Conservation (phyloP, 2,797 vertebrate genomes). For the Delichon dasypus region DNA sequence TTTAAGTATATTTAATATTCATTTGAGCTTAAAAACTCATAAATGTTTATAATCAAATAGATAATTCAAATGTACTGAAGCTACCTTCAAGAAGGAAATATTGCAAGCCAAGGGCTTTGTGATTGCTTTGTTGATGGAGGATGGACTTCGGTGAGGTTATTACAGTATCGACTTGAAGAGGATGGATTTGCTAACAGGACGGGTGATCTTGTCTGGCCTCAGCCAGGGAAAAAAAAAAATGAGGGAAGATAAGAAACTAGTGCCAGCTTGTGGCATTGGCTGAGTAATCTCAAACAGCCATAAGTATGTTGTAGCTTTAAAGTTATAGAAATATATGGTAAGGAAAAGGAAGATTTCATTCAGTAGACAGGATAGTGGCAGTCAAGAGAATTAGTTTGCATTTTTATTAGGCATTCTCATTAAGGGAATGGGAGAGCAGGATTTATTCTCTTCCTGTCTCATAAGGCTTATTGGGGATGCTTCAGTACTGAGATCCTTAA, state of each 20-base stretch:
- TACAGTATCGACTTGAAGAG: neutral
- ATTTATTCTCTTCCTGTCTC: slow-evolving; percentile 38
- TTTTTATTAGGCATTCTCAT: slow-evolving; percentile 61
- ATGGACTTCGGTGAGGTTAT: neutral
- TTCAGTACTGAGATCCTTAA: slow-evolving; percentile 45
- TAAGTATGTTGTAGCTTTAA: slow-evolving; percentile 25
- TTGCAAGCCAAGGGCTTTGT: neutral
- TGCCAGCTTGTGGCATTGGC: neutral
- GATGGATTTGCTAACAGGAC: neutral
- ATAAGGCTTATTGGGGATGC: slow-evolving; percentile 30
- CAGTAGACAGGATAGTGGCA: neutral
- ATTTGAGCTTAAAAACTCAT: slow-evolving; percentile 7
- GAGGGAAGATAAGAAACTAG: neutral
- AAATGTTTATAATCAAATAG: slow-evolving; percentile 1
- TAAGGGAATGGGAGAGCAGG: slow-evolving; percentile 28
- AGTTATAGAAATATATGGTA: slow-evolving; percentile 4
- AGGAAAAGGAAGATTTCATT: slow-evolving; percentile 35
- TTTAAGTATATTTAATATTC: neutral
- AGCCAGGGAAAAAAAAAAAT: neutral
- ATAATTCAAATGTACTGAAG: neutral
- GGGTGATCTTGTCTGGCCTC: neutral
- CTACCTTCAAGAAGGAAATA: neutral
- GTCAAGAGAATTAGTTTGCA: slow-evolving; percentile 41
- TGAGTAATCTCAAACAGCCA: neutral
- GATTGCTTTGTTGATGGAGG: neutral